These are phyloP conservation scores for Cinclus mexicanus DNA, from an alignment of 2,113 vertebrate species.

Conservation along the genomic window DNA sequence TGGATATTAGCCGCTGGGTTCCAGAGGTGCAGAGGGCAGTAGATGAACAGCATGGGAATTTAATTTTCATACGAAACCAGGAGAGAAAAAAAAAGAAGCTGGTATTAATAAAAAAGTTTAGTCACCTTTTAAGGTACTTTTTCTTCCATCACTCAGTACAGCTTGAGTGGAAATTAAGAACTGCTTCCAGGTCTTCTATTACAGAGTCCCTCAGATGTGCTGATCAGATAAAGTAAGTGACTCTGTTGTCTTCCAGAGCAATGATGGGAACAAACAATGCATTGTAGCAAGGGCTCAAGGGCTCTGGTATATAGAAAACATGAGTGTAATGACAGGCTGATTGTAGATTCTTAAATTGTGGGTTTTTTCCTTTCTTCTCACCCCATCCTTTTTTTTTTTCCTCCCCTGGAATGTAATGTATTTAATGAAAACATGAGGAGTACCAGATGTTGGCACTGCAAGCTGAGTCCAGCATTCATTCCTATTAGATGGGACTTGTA, in stretches of 20 bases:
- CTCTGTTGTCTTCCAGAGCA: background rate
- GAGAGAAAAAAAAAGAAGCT: background rate
- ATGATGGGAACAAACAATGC: background rate
- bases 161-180: constrained; percentile 3
- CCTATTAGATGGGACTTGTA: constrained; percentile 18
- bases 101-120: background rate
- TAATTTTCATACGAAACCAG: background rate
- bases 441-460: background rate
- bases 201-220: background rate
- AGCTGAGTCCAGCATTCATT: background rate
- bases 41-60: background rate
- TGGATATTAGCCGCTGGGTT: background rate
- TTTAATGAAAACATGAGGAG: background rate
- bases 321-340: background rate
- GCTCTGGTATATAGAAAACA: background rate
- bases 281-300: background rate
- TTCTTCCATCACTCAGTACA: background rate
- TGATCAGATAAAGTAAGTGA: background rate
- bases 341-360: background rate
- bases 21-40: background rate
- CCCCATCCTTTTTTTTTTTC: background rate
- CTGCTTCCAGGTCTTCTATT: background rate
- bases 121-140: background rate
- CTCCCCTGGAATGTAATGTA: background rate
- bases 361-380: background rate